A percentile compares a stretch with the other conserved stretches of the same genome.
phyloP scores from a whole-genome alignment of 2,797 vertebrate species.

The Allobates femoralis region DNA sequence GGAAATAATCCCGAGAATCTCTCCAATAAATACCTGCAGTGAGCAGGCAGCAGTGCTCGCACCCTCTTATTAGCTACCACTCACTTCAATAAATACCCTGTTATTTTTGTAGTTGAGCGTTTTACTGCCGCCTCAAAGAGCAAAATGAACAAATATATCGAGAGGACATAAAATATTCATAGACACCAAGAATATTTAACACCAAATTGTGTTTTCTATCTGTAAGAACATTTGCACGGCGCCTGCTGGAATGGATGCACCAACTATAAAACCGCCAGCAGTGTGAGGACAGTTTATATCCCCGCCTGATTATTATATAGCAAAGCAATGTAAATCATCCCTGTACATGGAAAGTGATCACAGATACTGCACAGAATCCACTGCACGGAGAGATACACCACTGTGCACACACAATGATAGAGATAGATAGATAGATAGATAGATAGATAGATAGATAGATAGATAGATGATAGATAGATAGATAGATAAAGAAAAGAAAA shows the following conservation, averaged over 20 bases:
- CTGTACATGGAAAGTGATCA: neutral
- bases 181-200: conserved; percentile 62
- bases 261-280: conserved; percentile 37
- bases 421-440: neutral
- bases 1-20: conserved; percentile 45
- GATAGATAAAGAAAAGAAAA: no score
- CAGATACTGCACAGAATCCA: neutral
- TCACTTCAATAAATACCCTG: conserved; percentile 60
- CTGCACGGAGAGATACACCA: neutral
- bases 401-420: neutral
- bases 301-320: conserved; percentile 28
- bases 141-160: conserved; percentile 59
- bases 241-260: conserved; percentile 33
- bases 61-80: conserved; percentile 56
- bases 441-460: conserved; percentile 18
- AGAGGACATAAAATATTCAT: conserved; percentile 61
- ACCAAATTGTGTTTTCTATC: conserved; percentile 55
- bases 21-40: conserved; percentile 54
- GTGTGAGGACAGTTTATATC: conserved; percentile 40
- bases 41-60: conserved; percentile 47
- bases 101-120: conserved; percentile 58
- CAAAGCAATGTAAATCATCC: conserved; percentile 11
- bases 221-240: conserved; percentile 41
- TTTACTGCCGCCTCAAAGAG: conserved; percentile 59
- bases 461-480: neutral